Percentiles rank a stretch among this genome's conserved stretches.
These are phyloP conservation scores for Natator depressus DNA, from an alignment of 2,113 vertebrate genomes.

Conservation along the genomic window DNA sequence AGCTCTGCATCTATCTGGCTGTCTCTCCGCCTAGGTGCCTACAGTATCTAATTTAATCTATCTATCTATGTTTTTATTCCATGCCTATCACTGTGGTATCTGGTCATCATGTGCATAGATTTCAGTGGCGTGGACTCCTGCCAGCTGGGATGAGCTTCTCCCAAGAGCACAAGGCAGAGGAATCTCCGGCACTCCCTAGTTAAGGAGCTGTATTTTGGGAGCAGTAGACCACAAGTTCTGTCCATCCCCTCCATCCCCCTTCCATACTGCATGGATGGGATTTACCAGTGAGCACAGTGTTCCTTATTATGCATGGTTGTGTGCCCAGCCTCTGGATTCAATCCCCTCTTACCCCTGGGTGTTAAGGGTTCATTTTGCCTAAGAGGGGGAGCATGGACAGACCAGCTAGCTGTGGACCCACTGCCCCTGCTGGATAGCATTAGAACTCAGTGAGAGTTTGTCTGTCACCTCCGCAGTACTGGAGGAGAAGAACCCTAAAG, in stretches of 20 bases:
- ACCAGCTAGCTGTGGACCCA: background rate
- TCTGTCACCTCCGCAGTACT: background rate
- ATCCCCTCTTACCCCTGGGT: background rate
- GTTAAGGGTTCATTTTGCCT: background rate
- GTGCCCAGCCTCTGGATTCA: background rate
- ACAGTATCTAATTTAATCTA: rapidly evolving
- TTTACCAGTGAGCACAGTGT: background rate
- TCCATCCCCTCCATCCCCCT: background rate
- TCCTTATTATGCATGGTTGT: background rate
- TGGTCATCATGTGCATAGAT: background rate
- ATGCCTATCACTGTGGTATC: background rate
- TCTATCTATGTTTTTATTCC: rapidly evolving
- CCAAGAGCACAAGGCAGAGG: too few species aligned
- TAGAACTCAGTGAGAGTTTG: background rate
- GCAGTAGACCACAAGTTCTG: background rate
- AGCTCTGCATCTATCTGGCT: background rate
- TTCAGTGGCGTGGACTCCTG: background rate
- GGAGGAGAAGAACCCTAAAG: background rate
- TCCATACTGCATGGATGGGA: background rate
- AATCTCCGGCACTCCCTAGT: background rate
- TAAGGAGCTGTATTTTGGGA: background rate
- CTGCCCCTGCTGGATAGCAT: background rate
- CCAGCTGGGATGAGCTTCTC: background rate
- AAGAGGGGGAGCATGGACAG: background rate
- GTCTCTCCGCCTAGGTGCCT: rapidly evolving